These are phyloP conservation scores for Dicroscelio sp. DNA, from an alignment of 2,888 invertebrate species.

Conservation along the genomic window DNA sequence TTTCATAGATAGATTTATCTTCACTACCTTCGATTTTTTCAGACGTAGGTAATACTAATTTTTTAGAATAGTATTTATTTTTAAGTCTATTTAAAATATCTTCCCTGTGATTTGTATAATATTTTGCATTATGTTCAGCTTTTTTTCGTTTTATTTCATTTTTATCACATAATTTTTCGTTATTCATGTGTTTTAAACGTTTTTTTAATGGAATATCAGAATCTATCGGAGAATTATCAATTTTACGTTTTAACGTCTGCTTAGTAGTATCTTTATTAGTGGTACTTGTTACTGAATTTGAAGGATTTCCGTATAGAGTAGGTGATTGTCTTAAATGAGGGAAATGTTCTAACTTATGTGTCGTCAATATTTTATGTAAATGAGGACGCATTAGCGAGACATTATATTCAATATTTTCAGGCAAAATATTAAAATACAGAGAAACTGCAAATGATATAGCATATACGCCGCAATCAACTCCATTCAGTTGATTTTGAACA, in stretches of 20 bases:
- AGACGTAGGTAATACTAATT: too few relatives aligned
- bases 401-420: neutral
- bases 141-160: neutral
- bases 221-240: too few relatives aligned
- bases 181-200: too few relatives aligned
- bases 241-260: too few relatives aligned
- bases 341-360: conserved; percentile 18
- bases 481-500: conserved; percentile 33
- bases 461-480: conserved; percentile 25
- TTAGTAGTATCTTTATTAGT: too few relatives aligned
- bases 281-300: too few relatives aligned
- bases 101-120: neutral
- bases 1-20: neutral
- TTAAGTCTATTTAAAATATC: neutral
- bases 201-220: too few relatives aligned
- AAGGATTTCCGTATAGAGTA: too few relatives aligned
- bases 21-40: neutral
- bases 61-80: too few relatives aligned
- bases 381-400: neutral
- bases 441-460: conserved; percentile 4
- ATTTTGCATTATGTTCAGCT: too few relatives aligned
- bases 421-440: neutral
- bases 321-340: too few relatives aligned
- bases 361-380: conserved; percentile 35
- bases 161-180: neutral